phyloP scores from a whole-genome alignment of 2,113 vertebrate genomes.

The Centropus unirufus region DNA sequence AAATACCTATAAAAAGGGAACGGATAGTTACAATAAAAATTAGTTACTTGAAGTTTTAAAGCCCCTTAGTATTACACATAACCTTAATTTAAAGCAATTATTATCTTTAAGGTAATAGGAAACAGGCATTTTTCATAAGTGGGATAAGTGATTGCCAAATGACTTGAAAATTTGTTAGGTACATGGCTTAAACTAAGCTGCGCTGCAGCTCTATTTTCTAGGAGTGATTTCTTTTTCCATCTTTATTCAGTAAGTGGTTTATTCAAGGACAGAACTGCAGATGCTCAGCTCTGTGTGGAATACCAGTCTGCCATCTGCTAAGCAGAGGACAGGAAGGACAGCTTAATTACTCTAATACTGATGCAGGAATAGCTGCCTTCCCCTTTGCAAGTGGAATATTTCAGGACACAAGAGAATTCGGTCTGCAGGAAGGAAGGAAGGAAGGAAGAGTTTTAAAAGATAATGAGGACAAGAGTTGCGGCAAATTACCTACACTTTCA shows the following conservation, averaged over 20 bases:
- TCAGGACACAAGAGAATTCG: conserved; percentile 42
- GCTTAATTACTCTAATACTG: conserved; percentile 57
- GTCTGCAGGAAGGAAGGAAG: conserved; percentile 37
- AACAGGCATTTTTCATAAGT: neutral
- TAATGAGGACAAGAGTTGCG: conserved; percentile 27
- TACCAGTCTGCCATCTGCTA: conserved; percentile 61
- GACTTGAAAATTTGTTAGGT: neutral
- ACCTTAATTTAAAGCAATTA: neutral
- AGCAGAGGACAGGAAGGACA: conserved; percentile 53
- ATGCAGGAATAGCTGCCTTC: conserved; percentile 50
- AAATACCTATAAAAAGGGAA: neutral
- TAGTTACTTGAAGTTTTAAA: neutral
- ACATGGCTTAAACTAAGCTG: neutral
- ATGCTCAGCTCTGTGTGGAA: conserved; percentile 51
- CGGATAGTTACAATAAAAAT: neutral
- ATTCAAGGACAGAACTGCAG: conserved; percentile 49
- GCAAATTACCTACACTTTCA: conserved; percentile 34
- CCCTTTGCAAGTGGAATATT: conserved; percentile 46
- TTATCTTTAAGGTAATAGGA: neutral
- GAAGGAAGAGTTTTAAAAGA: conserved; percentile 24
- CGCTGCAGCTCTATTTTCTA: neutral
- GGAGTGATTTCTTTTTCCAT: neutral
- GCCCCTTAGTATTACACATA: neutral
- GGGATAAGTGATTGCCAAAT: neutral
- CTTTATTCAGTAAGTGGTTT: conserved; percentile 46